Base-by-base conservation (phyloP, 2,888 invertebrate species). In the Himalopsyche kuldschensis region DNA sequence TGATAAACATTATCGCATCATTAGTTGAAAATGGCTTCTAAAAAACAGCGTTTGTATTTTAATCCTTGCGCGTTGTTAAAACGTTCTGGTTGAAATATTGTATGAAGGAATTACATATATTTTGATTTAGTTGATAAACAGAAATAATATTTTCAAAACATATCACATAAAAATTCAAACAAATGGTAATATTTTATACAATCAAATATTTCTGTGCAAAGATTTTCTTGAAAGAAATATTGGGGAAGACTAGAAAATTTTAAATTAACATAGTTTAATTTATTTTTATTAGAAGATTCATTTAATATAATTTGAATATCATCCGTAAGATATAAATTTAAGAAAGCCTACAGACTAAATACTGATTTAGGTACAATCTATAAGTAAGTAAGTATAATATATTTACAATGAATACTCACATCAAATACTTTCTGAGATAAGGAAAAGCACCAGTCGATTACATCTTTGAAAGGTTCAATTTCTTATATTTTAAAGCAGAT, bases 301-400 rank as follows among this genome's bases (percentile, higher is more conserved):
- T 41, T 41, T 41, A 41, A 4, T 41, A 41, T 41, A 41, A 1
- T 41, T 41, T 41, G 41, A 41, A 41, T 41, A 41, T 41, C 41
- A 41, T 41, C 15, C 41, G 15, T 41, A 41, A 41, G 41, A 41
- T 41, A 41, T 3, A 41, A 41, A 41, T 15, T 15, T 15, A 15
- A 55, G 48, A 82, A n/a, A 24, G 20, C 31, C 55, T 35, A 48
- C 31, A 82, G 69, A 82, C 35, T 63, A 82, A 84, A 78, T 82
- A 79, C 78, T 82, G 82, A 78, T 82, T 78, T 82, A 82, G 82
- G 82, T 82, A 82, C 82, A 82, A 79, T 35, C 47, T 75, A 47
- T 75, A 82, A 10, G 77, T 78, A 48, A 82, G 15, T 69, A 69
- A 15, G 69, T 69, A 69, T 69, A 69, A 24, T 69, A 41, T 41